Percentiles rank a stretch among this genome's conserved stretches.
These are phyloP conservation scores for Prenolepis imparis DNA, from an alignment of 2,888 invertebrate species.

Conservation along the genomic window DNA sequence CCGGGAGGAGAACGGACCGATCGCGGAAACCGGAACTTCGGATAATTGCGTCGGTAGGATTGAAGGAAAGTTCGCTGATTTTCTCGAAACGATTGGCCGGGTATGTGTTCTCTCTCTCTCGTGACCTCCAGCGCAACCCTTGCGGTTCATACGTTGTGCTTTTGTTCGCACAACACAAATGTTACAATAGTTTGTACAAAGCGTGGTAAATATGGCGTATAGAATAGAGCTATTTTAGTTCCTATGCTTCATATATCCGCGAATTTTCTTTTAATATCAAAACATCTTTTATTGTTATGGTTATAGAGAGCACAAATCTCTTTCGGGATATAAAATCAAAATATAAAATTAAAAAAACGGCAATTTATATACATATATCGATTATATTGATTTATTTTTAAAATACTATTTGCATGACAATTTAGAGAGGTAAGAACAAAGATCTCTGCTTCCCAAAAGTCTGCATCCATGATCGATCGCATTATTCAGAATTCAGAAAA, in stretches of 20 bases:
- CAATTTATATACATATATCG: neutral
- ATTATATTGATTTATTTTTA: neutral
- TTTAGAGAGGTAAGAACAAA: neutral
- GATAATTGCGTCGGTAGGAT: slow-evolving; percentile 64
- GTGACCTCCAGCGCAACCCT: neutral
- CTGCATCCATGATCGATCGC: neutral
- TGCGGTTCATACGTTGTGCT: neutral
- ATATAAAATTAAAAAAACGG: neutral
- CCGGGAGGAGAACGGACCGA: slow-evolving; percentile 50
- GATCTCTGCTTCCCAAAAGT: neutral
- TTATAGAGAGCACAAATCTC: neutral
- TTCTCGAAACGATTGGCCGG: slow-evolving; percentile 18
- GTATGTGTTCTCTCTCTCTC: neutral
- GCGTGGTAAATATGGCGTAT: neutral
- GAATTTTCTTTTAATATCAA: neutral
- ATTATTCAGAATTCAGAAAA: neutral
- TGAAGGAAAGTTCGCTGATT: slow-evolving; percentile 52
- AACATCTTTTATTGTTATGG: neutral
- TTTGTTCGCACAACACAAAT: neutral
- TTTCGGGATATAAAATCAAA: neutral
- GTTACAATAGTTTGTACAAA: neutral
- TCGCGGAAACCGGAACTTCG: slow-evolving; percentile 59
- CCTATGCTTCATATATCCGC: neutral
- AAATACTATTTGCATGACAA: neutral
- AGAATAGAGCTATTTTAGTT: neutral